Conservation (phyloP, 2,888 invertebrate genomes). For the Coremacera marginata region DNA sequence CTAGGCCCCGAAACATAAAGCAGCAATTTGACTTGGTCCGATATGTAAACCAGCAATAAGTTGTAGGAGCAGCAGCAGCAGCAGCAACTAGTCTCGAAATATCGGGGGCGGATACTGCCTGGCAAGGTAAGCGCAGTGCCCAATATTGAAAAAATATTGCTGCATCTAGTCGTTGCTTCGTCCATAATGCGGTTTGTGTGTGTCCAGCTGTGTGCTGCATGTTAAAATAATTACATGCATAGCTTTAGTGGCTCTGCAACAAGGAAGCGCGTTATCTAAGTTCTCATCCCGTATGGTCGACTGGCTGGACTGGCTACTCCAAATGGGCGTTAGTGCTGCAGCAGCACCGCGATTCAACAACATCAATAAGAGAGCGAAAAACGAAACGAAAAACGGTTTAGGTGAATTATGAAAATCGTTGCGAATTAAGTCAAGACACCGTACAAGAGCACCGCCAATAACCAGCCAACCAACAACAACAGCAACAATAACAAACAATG, state of each 20-base stretch:
- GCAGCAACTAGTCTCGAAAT: neutral
- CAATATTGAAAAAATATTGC: neutral
- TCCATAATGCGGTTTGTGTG: neutral
- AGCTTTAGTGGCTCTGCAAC: constrained; percentile 39
- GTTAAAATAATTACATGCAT: constrained; percentile 64
- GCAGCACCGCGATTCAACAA: constrained; percentile 20
- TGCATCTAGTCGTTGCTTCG: neutral
- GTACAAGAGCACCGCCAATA: constrained; percentile 9
- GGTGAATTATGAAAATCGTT: constrained; percentile 67
- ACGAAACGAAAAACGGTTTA: constrained; percentile 15
- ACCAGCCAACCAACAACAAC: constrained; percentile 31
- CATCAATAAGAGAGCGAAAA: neutral
- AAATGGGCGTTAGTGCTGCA: constrained; percentile 37
- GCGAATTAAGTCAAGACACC: constrained; percentile 62
- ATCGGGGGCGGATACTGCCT: constrained; percentile 1
- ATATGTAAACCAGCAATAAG: constrained; percentile 26
- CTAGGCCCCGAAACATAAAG: neutral
- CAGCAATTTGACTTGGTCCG: neutral
- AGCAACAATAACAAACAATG: constrained; percentile 33
- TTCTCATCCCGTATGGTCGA: neutral
- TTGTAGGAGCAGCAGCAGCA: neutral
- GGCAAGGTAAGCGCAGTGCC: neutral
- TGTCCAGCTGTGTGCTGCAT: constrained; percentile 50
- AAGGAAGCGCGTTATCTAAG: neutral
- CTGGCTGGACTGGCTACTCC: constrained; percentile 9